Base-by-base conservation (phyloP, 1,140 invertebrate species). In the Meteorus sp. region DNA sequence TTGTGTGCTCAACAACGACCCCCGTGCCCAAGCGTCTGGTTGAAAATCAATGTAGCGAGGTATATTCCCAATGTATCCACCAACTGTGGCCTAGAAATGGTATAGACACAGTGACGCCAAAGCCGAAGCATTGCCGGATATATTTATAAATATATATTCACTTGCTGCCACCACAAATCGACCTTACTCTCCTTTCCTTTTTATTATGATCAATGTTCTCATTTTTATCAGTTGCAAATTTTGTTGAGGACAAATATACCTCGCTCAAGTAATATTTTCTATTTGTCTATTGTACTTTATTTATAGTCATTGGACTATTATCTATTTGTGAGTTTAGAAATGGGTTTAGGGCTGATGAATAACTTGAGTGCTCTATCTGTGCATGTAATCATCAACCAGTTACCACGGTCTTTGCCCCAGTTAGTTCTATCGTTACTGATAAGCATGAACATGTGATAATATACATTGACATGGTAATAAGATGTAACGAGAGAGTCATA, bases 21-120 rank as follows among this genome's bases (percentile, higher is more conserved):
- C 41, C 29, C 17, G 57, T n/a, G n/a, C n/a, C n/a, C n/a, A n/a
- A n/a, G n/a, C n/a, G 23, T 23, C 20, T 54, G 29, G 41, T 47
- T 35, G 51, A 56, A 60, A 60, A 60, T 60, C 58, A 60, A 60
- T 60, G 58, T 54, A 60, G 58, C 58, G 47, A 29, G 15, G 27
- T 45, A 22, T 44, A 48, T 22, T 25, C 48, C 8, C 19, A 2
- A 39, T 52, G 17, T 13, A 37, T 37, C 43, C 20, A 53, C 31
- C 15, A 47, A 54, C 29, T n/a, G 33, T 54, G 51, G 43, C 50
- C 51, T 53, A 60, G 51, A 54, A 54, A 47, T 17, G 23, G 9
- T 22, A 50, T 43, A 29, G 47, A 6, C 55, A 20, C 22, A 19
- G 17, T 13, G 45, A 50, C 56, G 41, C 25, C 54, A 20, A 41